Base-by-base conservation (phyloP, 2,797 vertebrate species). In the Acanthurus lineatus region DNA sequence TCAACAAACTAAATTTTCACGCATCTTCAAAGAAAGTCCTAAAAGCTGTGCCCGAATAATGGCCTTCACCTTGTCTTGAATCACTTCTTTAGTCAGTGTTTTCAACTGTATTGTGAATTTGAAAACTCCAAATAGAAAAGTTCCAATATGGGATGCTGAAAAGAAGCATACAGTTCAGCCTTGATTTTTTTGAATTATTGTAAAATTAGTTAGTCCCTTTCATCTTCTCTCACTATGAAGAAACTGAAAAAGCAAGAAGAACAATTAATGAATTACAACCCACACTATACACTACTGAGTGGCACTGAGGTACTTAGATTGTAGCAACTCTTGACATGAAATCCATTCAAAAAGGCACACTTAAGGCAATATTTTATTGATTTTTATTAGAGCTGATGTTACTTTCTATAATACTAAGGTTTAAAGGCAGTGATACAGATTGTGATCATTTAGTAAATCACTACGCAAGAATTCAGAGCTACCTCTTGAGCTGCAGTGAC, bases 401-500 rank as follows among this genome's bases (percentile, higher is more conserved):
- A 32, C 61, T 76, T 60, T 69, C 48, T 42, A 16, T 60, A 47
- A 71, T 75, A 62, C 45, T 49, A n/a, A 40, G 9, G 19, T 61
- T 75, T 32, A 54, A 59, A 66, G 25, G 25, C 9, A 8, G 10
- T 52, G 32, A 35, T 40, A 44, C 53, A 49, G 73, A 67, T 48
- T 76, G 40, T 42, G 49, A 63, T 69, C 11, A 70, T 69, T 76
- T 28, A 20, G 8, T 62, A 44, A 78, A 82, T 73, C n/a, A 73
- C 56, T 40, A 17, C 35, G 57, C 11, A 51, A n/a, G 22, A 54
- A 68, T 56, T 56, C 65, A 67, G 15, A 82, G 49, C 40, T 56
- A 2, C 42, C 15, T 38, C 51, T 62, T 6, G 8, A 65, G 38
- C 40, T 44, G 56, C 10, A 1, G 65, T 60, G 45, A 62, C 62